Evolutionary conservation across 1,140 invertebrate genomes (phyloP), one percentile per base, ranked within the genome.

Genomic region (Drosophila kanapiae): DNA sequence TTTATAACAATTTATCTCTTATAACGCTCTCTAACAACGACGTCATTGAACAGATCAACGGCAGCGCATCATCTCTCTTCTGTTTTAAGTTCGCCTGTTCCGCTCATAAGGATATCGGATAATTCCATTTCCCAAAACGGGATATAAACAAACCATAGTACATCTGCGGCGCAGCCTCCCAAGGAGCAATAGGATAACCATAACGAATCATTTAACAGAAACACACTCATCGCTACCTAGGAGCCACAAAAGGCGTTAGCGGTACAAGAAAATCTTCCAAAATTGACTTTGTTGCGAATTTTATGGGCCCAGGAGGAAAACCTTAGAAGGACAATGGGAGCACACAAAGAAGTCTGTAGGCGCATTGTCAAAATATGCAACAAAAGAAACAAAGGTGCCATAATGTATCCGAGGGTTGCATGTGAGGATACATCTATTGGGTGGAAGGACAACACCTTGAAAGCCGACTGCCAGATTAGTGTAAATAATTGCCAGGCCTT

Each of bases 231-330:
- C 14, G 45, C 45, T 38, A 74, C 23, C 54, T 67, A 43, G 48
- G 53, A 71, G 16, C 58, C 69, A 53, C 18, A 56, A 33, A 13
- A 13, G 18, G 23, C 23, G 23, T 23, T 31, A 38, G 29, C 16
- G 13, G 9, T 38, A 35, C 14, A 40, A 5, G 9, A 56, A 82
- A 59, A 56, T 33, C 29, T 53, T 54, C 48, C 49, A 8, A 70
- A 90, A 90, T 90, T 85, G 78, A 90, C 86, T 82, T 90, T 90
- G 85, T 90, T 90, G 85, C 85, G 80, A 90, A 85, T 91, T 90
- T 90, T 90, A 90, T 90, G 71, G 85, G 64, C 81, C 70, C 75
- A 63, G 76, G 51, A 59, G 70, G 31, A 72, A 72, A 58, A 35
- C 45, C 45, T 51, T 53, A 6, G 23, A 45, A 35, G 27, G 48